Evolutionary conservation across 2,888 invertebrate species (phyloP).

Genomic region (Baronia brevicornis): DNA sequence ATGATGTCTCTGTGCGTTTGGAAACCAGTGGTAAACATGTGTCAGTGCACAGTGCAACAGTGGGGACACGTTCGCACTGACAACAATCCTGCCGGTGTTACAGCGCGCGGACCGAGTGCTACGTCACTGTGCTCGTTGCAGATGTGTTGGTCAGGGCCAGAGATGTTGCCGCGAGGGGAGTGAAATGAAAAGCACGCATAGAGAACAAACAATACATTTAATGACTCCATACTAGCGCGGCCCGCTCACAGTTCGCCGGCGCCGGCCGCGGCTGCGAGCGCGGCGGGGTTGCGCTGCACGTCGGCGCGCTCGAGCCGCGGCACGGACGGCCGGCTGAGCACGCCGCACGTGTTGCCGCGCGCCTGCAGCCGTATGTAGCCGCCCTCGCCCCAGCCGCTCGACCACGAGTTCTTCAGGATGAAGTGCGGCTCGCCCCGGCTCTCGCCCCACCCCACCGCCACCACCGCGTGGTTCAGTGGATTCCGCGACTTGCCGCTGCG

Average conservation of each 20-base stretch:
- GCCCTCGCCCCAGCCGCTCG: conserved; percentile 43
- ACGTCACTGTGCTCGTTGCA: neutral
- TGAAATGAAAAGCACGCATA: no score
- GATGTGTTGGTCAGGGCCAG: neutral
- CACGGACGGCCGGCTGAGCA: conserved; percentile 45
- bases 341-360: conserved; percentile 51
- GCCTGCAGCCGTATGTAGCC: conserved; percentile 50
- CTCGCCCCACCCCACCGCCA: conserved; percentile 57
- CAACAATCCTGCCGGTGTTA: no score
- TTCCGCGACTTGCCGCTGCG: conserved; percentile 32
- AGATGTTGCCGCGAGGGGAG: neutral
- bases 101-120: neutral
- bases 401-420: conserved; percentile 60
- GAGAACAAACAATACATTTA: no score
- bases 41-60: no score
- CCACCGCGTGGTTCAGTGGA: conserved; percentile 45
- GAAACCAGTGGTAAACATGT: no score
- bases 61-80: no score
- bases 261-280: neutral
- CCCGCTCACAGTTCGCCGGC: no score
- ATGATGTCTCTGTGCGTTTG: no score
- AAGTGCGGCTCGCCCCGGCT: conserved; percentile 42
- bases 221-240: no score
- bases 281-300: conserved; percentile 24
- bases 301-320: conserved; percentile 38